These are phyloP conservation scores for Cydia pomonella DNA, from an alignment of 1,140 invertebrate species.

Conservation along the genomic window DNA sequence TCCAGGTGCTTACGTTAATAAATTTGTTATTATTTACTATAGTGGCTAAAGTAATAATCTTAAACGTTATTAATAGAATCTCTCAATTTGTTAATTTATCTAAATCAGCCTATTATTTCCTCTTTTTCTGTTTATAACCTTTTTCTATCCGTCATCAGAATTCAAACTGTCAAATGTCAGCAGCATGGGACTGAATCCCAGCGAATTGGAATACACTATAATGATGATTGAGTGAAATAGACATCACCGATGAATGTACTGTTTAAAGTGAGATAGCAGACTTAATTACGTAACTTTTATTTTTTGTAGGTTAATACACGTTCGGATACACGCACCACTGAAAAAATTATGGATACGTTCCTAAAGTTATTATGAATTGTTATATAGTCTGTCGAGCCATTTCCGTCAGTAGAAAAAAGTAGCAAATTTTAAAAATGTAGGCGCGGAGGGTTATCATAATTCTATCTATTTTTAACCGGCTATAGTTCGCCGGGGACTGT, in stretches of 20 bases:
- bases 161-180: slow-evolving; percentile 73
- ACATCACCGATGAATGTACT: background rate
- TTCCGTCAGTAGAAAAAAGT: no score
- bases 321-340: background rate
- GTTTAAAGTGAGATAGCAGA: background rate
- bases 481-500: no score
- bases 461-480: no score
- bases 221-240: background rate
- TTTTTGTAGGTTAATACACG: background rate
- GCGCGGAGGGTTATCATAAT: no score
- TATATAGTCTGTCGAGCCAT: no score
- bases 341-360: background rate
- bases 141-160: slow-evolving; percentile 80
- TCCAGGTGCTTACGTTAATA: slow-evolving; percentile 51
- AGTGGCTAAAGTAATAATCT: slow-evolving; percentile 45
- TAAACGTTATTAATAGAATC: slow-evolving; percentile 41
- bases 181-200: slow-evolving; percentile 32
- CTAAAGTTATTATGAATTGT: background rate
- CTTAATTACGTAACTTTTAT: background rate
- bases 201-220: background rate
- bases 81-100: slow-evolving; percentile 57
- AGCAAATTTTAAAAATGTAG: no score
- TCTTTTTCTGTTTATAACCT: slow-evolving; percentile 78
- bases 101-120: slow-evolving; percentile 74
- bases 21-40: slow-evolving; percentile 42